Evolutionary conservation across 2,797 vertebrate species (phyloP), one percentile per base, ranked within the genome.

Genomic region (Lutra lutra): DNA sequence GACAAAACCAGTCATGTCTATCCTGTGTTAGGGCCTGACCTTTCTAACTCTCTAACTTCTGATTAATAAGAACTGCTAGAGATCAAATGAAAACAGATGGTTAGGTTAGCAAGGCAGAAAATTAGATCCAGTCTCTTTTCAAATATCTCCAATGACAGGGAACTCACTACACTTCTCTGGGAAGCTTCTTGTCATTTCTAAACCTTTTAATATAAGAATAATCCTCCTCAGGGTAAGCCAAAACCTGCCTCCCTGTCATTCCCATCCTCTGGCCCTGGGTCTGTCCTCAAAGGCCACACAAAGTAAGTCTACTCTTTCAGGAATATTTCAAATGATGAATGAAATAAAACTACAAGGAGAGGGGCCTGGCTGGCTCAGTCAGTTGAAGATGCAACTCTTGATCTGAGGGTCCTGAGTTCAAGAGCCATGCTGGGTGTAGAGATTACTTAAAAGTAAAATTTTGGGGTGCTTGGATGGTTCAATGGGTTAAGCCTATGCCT

Each of bases 151-250:
- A 92, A 60, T n/a, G 29, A 95, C 8, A 83, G 43, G 64, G 43
- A 64, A 86, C 43, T 82, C 54, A 73, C 2, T 75, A 29, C 21
- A 25, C 25, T 93, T 93, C 43, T 91, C 84, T 60, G 86, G 29
- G n/a, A 93, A 72, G 20, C 51, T 35, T 78, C 38, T 29, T 90
- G 3, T 54, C 66, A 46, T 32, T 88, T 58, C 73, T 25, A 89
- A 94, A 95, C 27, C 23, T 93, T 46, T 80, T 80, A 93, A 46
- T 75, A 35, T 46, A 80, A 80, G 35, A 92, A 68, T 35, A 91
- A 56, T 35, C 40, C 51, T 72, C 51, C 56, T 43, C 32, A 56
- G 43, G 25, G 18, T 95, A 40, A 89, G 40, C 38, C 73, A 77
- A 89, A 95, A 78, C 12, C 48, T 64, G 13, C 29, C 62, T 15